Conservation (phyloP, 2,797 vertebrate genomes). For the Gadopsis marmoratus region DNA sequence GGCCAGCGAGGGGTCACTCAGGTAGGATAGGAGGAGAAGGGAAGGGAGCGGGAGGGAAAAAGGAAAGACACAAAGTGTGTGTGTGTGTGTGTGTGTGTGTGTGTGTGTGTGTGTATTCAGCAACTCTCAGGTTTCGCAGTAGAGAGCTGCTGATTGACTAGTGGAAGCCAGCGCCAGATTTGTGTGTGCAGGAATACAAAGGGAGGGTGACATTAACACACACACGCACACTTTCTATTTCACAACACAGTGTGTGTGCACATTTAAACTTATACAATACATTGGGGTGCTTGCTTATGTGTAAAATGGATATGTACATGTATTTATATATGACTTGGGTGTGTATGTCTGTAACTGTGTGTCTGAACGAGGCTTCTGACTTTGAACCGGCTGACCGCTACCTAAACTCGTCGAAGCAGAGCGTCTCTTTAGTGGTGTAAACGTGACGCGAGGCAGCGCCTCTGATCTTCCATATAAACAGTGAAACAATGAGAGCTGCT, state of each 20-base stretch:
- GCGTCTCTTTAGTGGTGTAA: constrained; percentile 59
- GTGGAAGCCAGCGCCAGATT: constrained; percentile 58
- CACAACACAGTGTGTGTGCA: constrained; percentile 11
- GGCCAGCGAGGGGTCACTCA: constrained; percentile 24
- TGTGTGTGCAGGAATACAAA: constrained; percentile 65
- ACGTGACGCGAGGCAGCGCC: constrained; percentile 66
- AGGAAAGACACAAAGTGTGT: constrained; percentile 4
- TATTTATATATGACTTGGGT: constrained; percentile 36
- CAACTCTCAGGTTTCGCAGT: constrained; percentile 52
- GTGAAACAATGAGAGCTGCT: constrained; percentile 32
- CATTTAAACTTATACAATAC: constrained; percentile 32
- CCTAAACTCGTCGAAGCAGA: constrained; percentile 75
- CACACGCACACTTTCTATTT: constrained; percentile 11
- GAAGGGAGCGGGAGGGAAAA: neutral
- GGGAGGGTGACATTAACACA: constrained; percentile 54
- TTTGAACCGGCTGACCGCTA: constrained; percentile 61
- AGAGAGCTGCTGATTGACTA: constrained; percentile 64
- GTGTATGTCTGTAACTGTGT: constrained; percentile 16
- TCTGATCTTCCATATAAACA: constrained; percentile 66
- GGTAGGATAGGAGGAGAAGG: neutral
- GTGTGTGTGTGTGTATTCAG: constrained; percentile 29
- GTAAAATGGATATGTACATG: constrained; percentile 43
- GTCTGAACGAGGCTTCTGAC: constrained; percentile 57
- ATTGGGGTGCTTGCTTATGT: constrained; percentile 25
- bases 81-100: constrained; percentile 17